Base-by-base conservation (phyloP, 2,113 vertebrate species). In the Aptenodytes forsteri region DNA sequence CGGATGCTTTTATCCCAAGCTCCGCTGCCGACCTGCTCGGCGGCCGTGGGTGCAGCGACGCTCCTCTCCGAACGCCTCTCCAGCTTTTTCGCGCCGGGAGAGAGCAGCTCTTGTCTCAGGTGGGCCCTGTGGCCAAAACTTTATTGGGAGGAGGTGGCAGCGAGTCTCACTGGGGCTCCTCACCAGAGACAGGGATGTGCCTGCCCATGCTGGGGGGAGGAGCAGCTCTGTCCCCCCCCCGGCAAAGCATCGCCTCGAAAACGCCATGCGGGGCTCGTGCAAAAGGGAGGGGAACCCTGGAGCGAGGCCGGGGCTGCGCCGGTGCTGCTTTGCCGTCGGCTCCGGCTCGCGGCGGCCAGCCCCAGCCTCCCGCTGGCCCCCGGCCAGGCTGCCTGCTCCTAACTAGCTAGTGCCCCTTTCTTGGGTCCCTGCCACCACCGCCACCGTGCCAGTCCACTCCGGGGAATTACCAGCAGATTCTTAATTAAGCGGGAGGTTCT, bases 221-320 rank as follows among this genome's bases (percentile, higher is more conserved):
- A 42, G 34, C 7, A 4, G 5, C 65, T 73, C 59, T 59, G 34
- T 6, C 23, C 13, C 23, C 26, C 26, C 36, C 6, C 2, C 32
- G 3, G 1, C 2, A 6, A 34, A 38, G 11, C 13, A 7, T 52
- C 55, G 1, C 34, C 62, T 30, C 1, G 3, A 52, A 58, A 65
- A 8, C 11, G 2, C n/a, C 30, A 1, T 11, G 0, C 2, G 2
- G 64, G 38, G 50, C 38, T 52, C 2, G 0, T 38, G 64, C 34
- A 2, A 4, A 38, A 22, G 32, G 36, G 49, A 75, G 34, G 36
- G 66, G 67, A 62, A 27, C 18, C 10, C 62, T 47, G 2, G 5
- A 14, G 26, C 4, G 8, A 11, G 70, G 36, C 4, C 3, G 18
- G 18, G 54, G 46, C 42, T 61, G 61, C 6, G 54, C 61, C 2